Conservation (phyloP, 2,888 invertebrate genomes). For the Nemapogon koenigi region DNA sequence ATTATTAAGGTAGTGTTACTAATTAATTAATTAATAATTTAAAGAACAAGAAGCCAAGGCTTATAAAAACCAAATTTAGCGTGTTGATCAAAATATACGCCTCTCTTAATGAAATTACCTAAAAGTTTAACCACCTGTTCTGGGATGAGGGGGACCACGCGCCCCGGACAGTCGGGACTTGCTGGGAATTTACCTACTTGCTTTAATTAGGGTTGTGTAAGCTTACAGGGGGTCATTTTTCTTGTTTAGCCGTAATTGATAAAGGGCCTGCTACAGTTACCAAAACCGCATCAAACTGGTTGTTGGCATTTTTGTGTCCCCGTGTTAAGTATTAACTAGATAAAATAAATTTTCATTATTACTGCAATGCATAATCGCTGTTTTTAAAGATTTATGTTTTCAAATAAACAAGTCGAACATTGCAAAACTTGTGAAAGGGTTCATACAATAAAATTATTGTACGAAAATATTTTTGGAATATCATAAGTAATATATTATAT, state of each 20-base stretch:
- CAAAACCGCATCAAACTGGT: conserved; percentile 6
- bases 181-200: conserved; percentile 35
- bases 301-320: too few species aligned
- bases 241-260: conserved; percentile 62
- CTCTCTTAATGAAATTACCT: conserved; percentile 42
- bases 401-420: too few species aligned
- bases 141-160: conserved; percentile 19
- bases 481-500: too few species aligned
- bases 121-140: conserved; percentile 50
- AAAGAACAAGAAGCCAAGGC: conserved; percentile 20
- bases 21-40: conserved; percentile 24
- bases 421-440: too few species aligned
- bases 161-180: conserved; percentile 18
- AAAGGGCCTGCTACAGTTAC: conserved; percentile 33
- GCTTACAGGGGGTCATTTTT: conserved; percentile 55
- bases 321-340: too few species aligned
- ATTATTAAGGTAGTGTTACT: too few species aligned
- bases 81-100: conserved; percentile 46
- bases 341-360: too few species aligned
- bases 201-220: conserved; percentile 57
- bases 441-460: too few species aligned
- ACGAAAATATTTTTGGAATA: too few species aligned
- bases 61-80: conserved; percentile 28
- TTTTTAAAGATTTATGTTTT: too few species aligned
- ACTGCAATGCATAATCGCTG: too few species aligned